phyloP scores from a whole-genome alignment of 2,113 vertebrate species.

The Pluvianellus socialis region DNA sequence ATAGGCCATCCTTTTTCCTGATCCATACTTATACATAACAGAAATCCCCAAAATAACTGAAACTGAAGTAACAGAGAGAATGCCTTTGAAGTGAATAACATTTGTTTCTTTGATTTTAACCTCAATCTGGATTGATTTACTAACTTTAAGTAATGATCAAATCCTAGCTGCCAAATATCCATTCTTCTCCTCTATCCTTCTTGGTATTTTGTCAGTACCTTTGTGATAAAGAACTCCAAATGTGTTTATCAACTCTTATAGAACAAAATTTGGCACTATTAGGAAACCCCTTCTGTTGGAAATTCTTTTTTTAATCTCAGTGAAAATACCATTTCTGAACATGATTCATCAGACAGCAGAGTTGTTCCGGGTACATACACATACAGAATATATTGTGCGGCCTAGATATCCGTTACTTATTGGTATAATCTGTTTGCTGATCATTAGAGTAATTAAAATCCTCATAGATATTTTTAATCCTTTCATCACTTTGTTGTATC shows the following conservation, averaged over 20 bases:
- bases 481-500: neutral
- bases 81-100: slow-evolving; percentile 26
- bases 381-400: neutral
- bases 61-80: neutral
- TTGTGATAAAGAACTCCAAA: slow-evolving; percentile 34
- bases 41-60: neutral
- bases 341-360: slow-evolving; percentile 48
- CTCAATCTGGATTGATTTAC: slow-evolving; percentile 21
- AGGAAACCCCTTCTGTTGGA: slow-evolving; percentile 53
- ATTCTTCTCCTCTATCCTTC: neutral
- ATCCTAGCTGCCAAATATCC: slow-evolving; percentile 4
- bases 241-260: slow-evolving; percentile 53
- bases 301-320: slow-evolving; percentile 62
- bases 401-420: neutral
- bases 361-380: neutral
- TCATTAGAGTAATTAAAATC: neutral
- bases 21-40: neutral
- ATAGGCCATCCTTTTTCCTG: neutral
- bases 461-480: neutral
- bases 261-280: slow-evolving; percentile 60
- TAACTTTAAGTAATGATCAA: slow-evolving; percentile 26
- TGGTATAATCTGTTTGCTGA: neutral
- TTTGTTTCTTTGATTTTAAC: slow-evolving; percentile 39
- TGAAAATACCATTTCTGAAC: slow-evolving; percentile 52
- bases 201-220: slow-evolving; percentile 39